These are phyloP conservation scores for Pterostichus niger DNA, from an alignment of 2,888 invertebrate genomes.

Conservation along the genomic window DNA sequence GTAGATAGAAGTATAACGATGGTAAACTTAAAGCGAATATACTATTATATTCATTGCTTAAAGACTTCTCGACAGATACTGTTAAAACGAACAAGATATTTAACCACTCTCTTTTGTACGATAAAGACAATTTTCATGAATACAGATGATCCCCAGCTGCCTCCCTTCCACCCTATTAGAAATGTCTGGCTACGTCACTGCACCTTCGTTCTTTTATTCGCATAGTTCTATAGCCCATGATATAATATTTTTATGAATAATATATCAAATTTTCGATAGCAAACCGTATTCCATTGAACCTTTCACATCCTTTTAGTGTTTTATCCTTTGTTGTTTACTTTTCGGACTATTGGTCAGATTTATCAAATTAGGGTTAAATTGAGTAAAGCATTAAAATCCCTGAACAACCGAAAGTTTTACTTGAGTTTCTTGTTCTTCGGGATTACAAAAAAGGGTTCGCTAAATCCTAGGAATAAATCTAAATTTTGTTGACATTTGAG, in stretches of 20 bases:
- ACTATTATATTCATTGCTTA: no score
- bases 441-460: slow-evolving; percentile 11
- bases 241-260: background rate
- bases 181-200: no score
- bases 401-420: slow-evolving; percentile 22
- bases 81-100: no score
- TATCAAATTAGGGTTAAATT: slow-evolving; percentile 35
- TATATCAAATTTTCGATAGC: background rate
- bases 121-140: no score
- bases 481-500: background rate
- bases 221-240: background rate
- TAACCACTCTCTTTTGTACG: no score
- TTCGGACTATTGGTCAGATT: slow-evolving; percentile 14
- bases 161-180: no score
- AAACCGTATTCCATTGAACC: background rate
- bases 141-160: no score
- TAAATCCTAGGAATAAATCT: background rate
- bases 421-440: slow-evolving; percentile 3
- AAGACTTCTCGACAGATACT: no score
- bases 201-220: no score
- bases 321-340: slow-evolving; percentile 11
- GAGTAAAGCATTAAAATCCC: slow-evolving; percentile 23
- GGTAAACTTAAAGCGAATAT: no score
- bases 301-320: background rate
- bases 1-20: no score